phyloP scores from a whole-genome alignment of 2,113 vertebrate species.

The Oenanthe melanoleuca region DNA sequence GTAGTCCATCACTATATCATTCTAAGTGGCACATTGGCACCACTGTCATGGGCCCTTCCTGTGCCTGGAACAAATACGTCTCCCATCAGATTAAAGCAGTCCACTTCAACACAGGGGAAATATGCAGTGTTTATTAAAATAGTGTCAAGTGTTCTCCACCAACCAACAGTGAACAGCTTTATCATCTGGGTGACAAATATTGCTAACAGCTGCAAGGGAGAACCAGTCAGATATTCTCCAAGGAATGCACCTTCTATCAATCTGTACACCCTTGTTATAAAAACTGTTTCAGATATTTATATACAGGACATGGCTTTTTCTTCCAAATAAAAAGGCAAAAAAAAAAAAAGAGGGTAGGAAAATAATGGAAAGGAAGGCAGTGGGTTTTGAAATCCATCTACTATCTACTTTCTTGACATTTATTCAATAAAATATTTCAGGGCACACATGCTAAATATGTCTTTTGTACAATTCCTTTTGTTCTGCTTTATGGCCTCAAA shows the following conservation, averaged over 20 bases:
- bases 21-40: conserved; percentile 9
- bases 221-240: background rate
- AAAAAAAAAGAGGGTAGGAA: background rate
- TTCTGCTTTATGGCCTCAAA: background rate
- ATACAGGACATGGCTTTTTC: background rate
- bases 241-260: background rate
- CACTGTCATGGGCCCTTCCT: background rate
- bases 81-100: background rate
- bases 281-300: background rate
- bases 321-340: background rate
- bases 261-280: background rate
- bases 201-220: background rate
- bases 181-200: background rate
- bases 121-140: conserved; percentile 17
- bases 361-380: background rate
- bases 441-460: background rate
- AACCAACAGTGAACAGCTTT: background rate
- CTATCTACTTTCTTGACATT: background rate
- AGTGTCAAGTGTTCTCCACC: background rate
- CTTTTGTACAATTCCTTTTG: background rate
- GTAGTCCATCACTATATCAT: background rate
- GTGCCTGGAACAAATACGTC: background rate
- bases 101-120: background rate
- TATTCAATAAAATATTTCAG: background rate
- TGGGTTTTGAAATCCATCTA: background rate